Evolutionary conservation across 1,140 invertebrate species (phyloP).

Genomic region (Hermetia illucens): DNA sequence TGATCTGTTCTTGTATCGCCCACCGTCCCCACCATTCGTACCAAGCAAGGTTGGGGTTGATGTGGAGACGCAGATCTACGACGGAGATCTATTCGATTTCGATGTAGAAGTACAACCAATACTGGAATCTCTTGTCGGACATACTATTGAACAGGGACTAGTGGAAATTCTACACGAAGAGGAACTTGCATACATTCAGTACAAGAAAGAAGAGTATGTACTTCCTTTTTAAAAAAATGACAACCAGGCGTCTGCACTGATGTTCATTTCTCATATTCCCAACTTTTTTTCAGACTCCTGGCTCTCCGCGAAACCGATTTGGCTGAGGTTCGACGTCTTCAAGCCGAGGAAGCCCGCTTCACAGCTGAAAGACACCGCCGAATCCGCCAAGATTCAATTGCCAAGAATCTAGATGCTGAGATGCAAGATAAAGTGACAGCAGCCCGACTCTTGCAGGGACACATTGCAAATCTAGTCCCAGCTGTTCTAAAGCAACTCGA

Average conservation of each 20-base stretch:
- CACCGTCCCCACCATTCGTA: slow-evolving; percentile 54
- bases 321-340: slow-evolving; percentile 56
- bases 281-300: slow-evolving; percentile 35
- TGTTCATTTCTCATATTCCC: not conserved
- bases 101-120: slow-evolving; percentile 78
- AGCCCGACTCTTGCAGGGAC: slow-evolving; percentile 63
- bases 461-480: slow-evolving; percentile 71
- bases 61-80: slow-evolving; percentile 67
- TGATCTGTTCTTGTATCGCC: slow-evolving; percentile 69
- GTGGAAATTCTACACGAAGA: slow-evolving; percentile 70
- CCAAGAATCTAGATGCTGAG: slow-evolving; percentile 22
- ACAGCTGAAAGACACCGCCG: slow-evolving; percentile 41
- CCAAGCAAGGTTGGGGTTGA: slow-evolving; percentile 67
- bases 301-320: slow-evolving; percentile 65
- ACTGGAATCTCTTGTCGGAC: slow-evolving; percentile 72
- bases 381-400: slow-evolving; percentile 20
- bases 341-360: slow-evolving; percentile 53
- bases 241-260: not conserved
- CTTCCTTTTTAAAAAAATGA: not conserved
- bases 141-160: slow-evolving; percentile 74
- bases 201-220: slow-evolving; percentile 50
- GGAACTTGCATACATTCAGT: slow-evolving; percentile 52
- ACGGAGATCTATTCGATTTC: slow-evolving; percentile 83
- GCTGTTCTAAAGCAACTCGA: slow-evolving; percentile 60
- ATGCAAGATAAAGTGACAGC: slow-evolving; percentile 63